Conservation (phyloP, 1,140 invertebrate species). For the Druon quercuslanigerum region DNA sequence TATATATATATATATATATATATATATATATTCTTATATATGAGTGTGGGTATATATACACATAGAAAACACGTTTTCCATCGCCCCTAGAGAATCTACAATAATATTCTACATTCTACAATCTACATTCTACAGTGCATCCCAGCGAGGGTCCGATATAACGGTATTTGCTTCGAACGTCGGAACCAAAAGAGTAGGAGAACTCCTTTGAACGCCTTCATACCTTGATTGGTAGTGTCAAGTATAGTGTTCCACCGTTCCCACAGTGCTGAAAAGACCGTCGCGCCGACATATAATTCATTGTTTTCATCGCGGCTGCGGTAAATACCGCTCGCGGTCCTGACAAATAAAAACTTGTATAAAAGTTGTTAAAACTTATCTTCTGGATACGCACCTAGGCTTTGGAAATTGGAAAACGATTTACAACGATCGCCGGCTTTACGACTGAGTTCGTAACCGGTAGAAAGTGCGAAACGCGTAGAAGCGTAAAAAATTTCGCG, state of each 20-base stretch:
- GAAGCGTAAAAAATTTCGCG: slow-evolving; percentile 32
- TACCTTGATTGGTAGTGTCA: slow-evolving; percentile 44
- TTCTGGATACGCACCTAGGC: background rate
- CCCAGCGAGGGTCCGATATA: slow-evolving; percentile 3
- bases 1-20: background rate
- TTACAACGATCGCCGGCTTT: background rate
- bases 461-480: slow-evolving; percentile 14
- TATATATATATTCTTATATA: background rate
- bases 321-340: background rate
- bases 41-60: too few relatives aligned
- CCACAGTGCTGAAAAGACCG: slow-evolving; percentile 39
- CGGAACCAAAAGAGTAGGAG: slow-evolving; percentile 20
- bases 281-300: slow-evolving; percentile 18
- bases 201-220: slow-evolving; percentile 30
- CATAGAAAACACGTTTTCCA: slow-evolving; percentile 24
- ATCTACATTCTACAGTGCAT: background rate
- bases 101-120: background rate
- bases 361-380: background rate
- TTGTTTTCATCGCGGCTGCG: background rate
- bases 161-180: slow-evolving; percentile 14
- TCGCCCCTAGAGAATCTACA: slow-evolving; percentile 22
- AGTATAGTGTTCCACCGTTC: too few relatives aligned
- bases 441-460: background rate
- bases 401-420: background rate
- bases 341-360: background rate